Percentiles rank a stretch among this genome's conserved stretches.
These are phyloP conservation scores for Pherbina coryleti DNA, from an alignment of 2,888 invertebrate species.

Conservation along the genomic window DNA sequence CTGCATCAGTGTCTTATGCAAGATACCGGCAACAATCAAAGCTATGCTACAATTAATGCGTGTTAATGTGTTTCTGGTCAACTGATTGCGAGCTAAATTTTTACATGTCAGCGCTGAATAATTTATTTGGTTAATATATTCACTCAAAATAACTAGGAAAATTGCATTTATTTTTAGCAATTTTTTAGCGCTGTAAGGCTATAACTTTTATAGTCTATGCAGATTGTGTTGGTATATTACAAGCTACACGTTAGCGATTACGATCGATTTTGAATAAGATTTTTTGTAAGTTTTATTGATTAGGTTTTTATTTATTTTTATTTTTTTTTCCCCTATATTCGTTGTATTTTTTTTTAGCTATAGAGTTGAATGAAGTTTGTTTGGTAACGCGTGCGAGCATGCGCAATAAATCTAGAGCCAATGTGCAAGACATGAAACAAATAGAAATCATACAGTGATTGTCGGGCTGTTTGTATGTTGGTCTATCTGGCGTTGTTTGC, in stretches of 20 bases:
- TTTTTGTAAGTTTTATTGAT: slow-evolving; percentile 19
- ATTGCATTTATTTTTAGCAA: neutral
- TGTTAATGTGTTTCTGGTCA: neutral
- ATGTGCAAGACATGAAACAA: neutral
- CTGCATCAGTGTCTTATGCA: too few species aligned
- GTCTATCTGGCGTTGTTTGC: neutral
- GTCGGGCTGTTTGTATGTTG: neutral
- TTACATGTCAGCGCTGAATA: slow-evolving; percentile 7
- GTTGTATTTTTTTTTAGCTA: neutral
- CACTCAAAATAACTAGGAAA: neutral
- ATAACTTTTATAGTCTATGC: neutral
- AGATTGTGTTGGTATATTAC: too few species aligned
- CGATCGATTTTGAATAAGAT: slow-evolving; percentile 12
- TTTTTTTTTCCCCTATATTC: too few species aligned
- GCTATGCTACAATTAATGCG: neutral
- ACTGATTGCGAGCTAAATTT: neutral
- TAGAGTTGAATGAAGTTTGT: neutral
- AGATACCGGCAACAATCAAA: neutral
- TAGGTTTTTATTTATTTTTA: neutral
- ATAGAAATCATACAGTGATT: neutral
- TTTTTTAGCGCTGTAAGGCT: neutral
- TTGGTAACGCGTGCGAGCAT: neutral
- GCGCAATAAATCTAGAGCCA: neutral
- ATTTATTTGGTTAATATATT: neutral
- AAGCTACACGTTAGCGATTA: neutral